Percentiles rank a stretch among this genome's conserved stretches.
Evolutionary conservation across 1,140 invertebrate genomes (phyloP).

Genomic region (Brachionus rubens): DNA sequence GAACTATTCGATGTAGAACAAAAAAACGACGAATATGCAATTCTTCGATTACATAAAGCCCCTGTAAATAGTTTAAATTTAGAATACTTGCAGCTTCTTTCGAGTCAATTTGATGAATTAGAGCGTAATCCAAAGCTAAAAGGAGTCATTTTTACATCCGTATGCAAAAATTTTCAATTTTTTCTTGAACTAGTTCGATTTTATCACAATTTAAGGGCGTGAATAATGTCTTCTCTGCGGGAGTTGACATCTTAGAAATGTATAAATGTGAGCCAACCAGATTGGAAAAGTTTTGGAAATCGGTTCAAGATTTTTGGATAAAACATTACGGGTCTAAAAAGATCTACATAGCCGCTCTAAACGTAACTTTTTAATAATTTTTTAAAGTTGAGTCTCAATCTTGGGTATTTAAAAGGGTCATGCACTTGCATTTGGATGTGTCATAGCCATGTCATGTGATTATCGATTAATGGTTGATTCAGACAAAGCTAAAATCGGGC

Average conservation of each 20-base stretch:
- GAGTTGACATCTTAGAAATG: conserved; percentile 81
- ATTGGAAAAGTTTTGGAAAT: conserved; percentile 70
- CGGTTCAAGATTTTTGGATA: conserved; percentile 74
- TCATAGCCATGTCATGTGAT: conserved; percentile 74
- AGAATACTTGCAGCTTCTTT: conserved; percentile 69
- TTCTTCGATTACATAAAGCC: conserved; percentile 69
- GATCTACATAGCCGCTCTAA: conserved; percentile 76
- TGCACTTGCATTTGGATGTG: conserved; percentile 77
- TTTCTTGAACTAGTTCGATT: background rate
- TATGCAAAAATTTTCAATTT: background rate
- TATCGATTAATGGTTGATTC: conserved; percentile 72
- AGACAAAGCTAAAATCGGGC: conserved; percentile 73
- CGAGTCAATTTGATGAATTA: conserved; percentile 67
- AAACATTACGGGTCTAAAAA: conserved; percentile 70
- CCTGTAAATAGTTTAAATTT: conserved; percentile 79
- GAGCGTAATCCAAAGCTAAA: conserved; percentile 67
- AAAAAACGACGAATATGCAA: conserved; percentile 57
- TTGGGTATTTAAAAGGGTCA: conserved; percentile 73
- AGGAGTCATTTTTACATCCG: conserved; percentile 75
- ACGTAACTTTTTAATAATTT: conserved; percentile 64
- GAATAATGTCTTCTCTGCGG: conserved; percentile 74
- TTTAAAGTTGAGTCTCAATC: too few relatives aligned
- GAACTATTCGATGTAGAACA: background rate
- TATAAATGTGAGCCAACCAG: conserved; percentile 72
- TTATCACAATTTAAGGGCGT: conserved; percentile 61